Evolutionary conservation across 2,113 vertebrate genomes (phyloP).

Genomic region (Hymenochirus boettgeri): DNA sequence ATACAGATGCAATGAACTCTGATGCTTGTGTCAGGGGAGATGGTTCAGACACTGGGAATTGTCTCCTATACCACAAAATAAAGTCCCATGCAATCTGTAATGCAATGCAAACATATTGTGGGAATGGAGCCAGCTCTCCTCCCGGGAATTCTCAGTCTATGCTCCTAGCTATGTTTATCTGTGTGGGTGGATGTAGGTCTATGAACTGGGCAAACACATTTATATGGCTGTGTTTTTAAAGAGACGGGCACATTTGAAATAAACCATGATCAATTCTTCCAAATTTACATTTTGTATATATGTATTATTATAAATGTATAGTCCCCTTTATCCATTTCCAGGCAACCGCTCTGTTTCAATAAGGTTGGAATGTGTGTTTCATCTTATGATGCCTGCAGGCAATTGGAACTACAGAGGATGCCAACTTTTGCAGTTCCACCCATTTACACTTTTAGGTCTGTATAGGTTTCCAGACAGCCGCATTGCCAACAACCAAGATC

Average conservation of each 20-base stretch:
- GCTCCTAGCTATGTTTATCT: conserved; percentile 40
- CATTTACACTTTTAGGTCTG: conserved; percentile 32
- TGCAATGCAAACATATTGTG: conserved; percentile 37
- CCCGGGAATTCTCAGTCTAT: conserved; percentile 31
- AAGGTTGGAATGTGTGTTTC: conserved; percentile 61
- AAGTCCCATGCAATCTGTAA: conserved; percentile 24
- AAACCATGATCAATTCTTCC: conserved; percentile 42
- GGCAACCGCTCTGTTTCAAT: conserved; percentile 49
- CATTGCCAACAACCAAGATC: too few relatives aligned
- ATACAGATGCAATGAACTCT: background rate
- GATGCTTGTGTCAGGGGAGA: background rate
- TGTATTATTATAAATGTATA: too few relatives aligned
- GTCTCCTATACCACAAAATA: conserved; percentile 15
- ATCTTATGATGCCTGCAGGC: conserved; percentile 55
- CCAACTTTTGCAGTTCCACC: conserved; percentile 54
- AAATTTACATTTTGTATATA: conserved; percentile 42
- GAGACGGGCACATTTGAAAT: conserved; percentile 3
- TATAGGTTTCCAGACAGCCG: background rate
- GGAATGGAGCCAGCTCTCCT: conserved; percentile 30
- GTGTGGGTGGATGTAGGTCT: conserved; percentile 41
- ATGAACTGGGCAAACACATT: conserved; percentile 36
- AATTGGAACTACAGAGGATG: conserved; percentile 60
- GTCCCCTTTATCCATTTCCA: conserved; percentile 34
- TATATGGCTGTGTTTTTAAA: conserved; percentile 21
- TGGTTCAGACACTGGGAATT: background rate